Base-by-base conservation (phyloP, 2,797 vertebrate species). In the Chaetophractus vellerosus region DNA sequence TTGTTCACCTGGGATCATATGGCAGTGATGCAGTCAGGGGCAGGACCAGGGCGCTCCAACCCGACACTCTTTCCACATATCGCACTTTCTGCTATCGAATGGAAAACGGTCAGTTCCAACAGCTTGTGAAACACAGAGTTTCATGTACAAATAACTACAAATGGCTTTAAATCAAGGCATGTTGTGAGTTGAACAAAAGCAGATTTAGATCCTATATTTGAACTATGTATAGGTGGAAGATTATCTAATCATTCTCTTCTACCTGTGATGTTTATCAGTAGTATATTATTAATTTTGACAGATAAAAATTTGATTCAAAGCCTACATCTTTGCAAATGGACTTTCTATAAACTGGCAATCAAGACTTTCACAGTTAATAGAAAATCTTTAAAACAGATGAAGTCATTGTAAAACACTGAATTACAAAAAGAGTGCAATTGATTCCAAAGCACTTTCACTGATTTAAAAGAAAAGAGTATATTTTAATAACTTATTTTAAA, bases 391-490 rank as follows among this genome's bases (percentile, higher is more conserved):
- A 87, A 87, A 71, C 52, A 19, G n/a, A 74, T 21, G 75, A 90
- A 87, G 11, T 55, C 64, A 48, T n/a, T 66, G 15, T 57, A 59
- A 36, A 45, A 71, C 69, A 75, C 16, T 55, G 59, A 90, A 87
- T 83, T 93, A 88, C 2, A 68, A 41, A 69, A 38, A 76, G 24
- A 76, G 57, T 41, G 1, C 21, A 45, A 36, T 82, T 88, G 9
- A 45, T 86, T 90, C 80, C 38, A 63, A 68, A 88, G 26, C 31
- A 91, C 85, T 89, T 95, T 88, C 12, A 91, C 36, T n/a, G 84
- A 52, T 10, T 83, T 72, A 74, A 82, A 90, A 45, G 55, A 28
- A 82, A 38, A 78, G 2, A n/a, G 59, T 79, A 41, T 78, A 33
- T 86, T 74, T 91, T 61, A 59, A 74, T 68, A 55, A 93, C 16